phyloP scores from a whole-genome alignment of 2,113 vertebrate species.

The Lynx canadensis region DNA sequence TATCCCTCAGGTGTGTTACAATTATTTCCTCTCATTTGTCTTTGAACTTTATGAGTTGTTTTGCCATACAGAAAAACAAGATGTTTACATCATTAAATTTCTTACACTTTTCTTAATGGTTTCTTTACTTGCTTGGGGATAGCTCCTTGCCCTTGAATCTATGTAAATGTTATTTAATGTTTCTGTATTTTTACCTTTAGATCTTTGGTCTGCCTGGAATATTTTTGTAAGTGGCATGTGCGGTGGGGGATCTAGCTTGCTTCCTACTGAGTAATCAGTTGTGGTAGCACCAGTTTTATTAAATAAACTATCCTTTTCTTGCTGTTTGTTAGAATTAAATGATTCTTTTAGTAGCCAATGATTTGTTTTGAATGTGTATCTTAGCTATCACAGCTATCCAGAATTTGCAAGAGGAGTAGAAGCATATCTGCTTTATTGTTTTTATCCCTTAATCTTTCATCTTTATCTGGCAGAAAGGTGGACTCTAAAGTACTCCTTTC shows the following conservation, averaged over 20 bases:
- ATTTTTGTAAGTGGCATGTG: neutral
- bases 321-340: neutral
- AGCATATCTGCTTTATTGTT: constrained; percentile 34
- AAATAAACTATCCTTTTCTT: constrained; percentile 34
- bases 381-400: neutral
- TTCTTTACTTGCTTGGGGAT: constrained; percentile 42
- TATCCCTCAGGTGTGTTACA: neutral
- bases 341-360: neutral
- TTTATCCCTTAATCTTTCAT: constrained; percentile 56
- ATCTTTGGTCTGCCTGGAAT: neutral
- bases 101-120: neutral
- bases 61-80: constrained; percentile 34
- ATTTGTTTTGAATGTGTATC: constrained; percentile 36
- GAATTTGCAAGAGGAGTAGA: constrained; percentile 31
- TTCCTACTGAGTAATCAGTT: constrained; percentile 43
- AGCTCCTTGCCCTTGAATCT: neutral
- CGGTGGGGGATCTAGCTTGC: neutral
- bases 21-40: constrained; percentile 51
- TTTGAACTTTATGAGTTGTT: constrained; percentile 16
- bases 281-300: constrained; percentile 32
- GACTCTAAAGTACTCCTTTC: constrained; percentile 45
- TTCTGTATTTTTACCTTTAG: constrained; percentile 44
- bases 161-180: constrained; percentile 26
- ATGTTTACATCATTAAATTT: neutral
- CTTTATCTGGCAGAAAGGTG: constrained; percentile 9